phyloP scores from a whole-genome alignment of 53 echinoderm and acorn worm genomes.

The Luidia sarsii region DNA sequence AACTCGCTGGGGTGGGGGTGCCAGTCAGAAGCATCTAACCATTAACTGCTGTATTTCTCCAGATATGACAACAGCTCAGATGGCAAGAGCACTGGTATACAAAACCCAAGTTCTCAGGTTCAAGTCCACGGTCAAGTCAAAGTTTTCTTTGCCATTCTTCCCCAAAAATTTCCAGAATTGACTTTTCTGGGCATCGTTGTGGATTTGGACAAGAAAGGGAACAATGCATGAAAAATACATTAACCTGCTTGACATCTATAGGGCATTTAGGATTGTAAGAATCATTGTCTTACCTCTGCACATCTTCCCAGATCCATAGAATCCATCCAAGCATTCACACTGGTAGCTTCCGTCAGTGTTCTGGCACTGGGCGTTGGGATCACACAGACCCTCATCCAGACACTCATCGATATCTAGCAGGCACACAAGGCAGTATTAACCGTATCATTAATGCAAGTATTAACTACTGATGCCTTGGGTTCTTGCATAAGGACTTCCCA shows the following conservation, averaged over 20 bases:
- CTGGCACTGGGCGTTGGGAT: neutral
- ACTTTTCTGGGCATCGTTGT: neutral
- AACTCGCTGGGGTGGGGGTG: too few species aligned
- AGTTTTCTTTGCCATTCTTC: too few species aligned
- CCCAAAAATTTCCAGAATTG: neutral
- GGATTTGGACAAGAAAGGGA: neutral
- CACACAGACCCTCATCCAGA: neutral
- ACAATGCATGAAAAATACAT: neutral
- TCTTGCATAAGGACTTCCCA: too few species aligned
- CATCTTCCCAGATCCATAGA: neutral
- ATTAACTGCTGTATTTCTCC: too few species aligned
- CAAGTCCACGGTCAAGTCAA: too few species aligned
- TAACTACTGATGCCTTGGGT: too few species aligned
- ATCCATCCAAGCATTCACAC: constrained; percentile 19
- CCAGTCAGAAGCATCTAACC: too few species aligned
- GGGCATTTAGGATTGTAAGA: neutral
- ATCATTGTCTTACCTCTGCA: constrained; percentile 27
- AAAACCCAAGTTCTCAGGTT: too few species aligned
- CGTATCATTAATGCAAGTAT: neutral
- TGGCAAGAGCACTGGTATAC: neutral
- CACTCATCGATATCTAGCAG: constrained; percentile 48
- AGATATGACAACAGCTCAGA: neutral
- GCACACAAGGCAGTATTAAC: neutral
- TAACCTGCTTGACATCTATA: neutral
- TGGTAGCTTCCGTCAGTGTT: constrained; percentile 19